phyloP scores from a whole-genome alignment of 2,113 vertebrate species.

The Lucifuga dentata region DNA sequence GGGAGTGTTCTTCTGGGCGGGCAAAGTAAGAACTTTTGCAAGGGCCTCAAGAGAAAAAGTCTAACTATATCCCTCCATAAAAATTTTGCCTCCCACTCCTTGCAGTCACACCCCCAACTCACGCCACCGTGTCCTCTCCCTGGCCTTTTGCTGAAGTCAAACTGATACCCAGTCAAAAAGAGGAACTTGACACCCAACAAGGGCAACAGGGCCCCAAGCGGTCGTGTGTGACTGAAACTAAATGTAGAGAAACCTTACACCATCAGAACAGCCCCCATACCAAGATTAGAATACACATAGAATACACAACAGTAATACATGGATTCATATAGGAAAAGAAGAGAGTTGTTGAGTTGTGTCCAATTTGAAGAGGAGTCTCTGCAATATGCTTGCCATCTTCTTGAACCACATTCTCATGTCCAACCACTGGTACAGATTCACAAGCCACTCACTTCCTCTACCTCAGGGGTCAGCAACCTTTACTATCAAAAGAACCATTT shows the following conservation, averaged over 20 bases:
- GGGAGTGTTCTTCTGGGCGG: slow-evolving; percentile 9
- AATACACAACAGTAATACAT: too few relatives aligned
- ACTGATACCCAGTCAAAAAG: slow-evolving; percentile 33
- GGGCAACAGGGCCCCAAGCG: slow-evolving; percentile 60
- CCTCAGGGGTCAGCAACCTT: too few relatives aligned
- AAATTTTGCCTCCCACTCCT: slow-evolving; percentile 1
- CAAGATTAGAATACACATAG: too few relatives aligned
- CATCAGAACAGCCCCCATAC: slow-evolving; percentile 34
- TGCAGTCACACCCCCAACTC: slow-evolving; percentile 43
- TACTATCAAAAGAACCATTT: too few relatives aligned
- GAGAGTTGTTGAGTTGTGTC: slow-evolving; percentile 35
- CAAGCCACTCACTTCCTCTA: background rate
- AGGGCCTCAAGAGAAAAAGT: slow-evolving; percentile 54
- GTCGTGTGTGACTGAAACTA: slow-evolving; percentile 69
- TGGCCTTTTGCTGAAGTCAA: slow-evolving; percentile 40
- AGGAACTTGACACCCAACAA: slow-evolving; percentile 71
- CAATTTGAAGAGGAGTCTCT: slow-evolving; percentile 10
- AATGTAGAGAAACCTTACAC: slow-evolving; percentile 78
- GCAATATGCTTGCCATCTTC: background rate
- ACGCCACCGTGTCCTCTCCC: slow-evolving; percentile 35
- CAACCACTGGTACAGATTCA: background rate
- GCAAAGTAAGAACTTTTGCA: slow-evolving; percentile 16
- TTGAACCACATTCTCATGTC: background rate
- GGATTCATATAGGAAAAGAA: too few relatives aligned
- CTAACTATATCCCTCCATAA: slow-evolving; percentile 36